Evolutionary conservation across 2,888 invertebrate species (phyloP), one percentile per base, ranked within the genome.

Genomic region (Diogma glabrata): DNA sequence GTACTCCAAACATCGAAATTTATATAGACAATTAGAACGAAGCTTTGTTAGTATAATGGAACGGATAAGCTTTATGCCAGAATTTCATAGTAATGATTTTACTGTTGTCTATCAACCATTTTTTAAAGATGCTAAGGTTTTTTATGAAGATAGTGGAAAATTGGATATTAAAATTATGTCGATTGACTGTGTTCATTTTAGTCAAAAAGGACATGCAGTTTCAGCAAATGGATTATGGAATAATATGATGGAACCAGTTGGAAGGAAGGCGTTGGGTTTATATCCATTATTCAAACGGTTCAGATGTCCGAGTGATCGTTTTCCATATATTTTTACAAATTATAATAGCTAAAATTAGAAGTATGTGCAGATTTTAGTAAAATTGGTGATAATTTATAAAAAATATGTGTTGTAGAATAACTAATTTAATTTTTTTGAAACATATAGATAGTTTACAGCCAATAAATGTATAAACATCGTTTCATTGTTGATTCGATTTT

Each of bases 181-280:
- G 9, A 49, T 57, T 19, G 59, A 59, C 54, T 59, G 59, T 50
- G 45, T 59, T 10, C 59, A 58, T 54, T 50, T 59, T 4, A 58
- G 58, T 49, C 59, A 59, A 51, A 58, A 57, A 48, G 59, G 58
- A 20, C 57, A 59, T 52, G 58, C 59, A 8, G 17, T 52, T 10
- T 55, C 69, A 55, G 68, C 72, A 2, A 74, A 72, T 55, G 67
- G 69, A 14, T 53, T 77, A 4, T 77, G 77, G 77, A 76, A 75
- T 57, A 76, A 74, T 54, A 64, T 77, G 60, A 51, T 78, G 57
- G 67, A 75, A 59, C 72, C 73, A n/a, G 64, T 69, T 7, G 72
- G 71, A 1, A 56, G 61, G n/a, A 76, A 76, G 60, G 59, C 64
- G 4, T 51, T 54, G 3, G 59, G 60, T 17, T 69, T 70, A 65